Base-by-base conservation (phyloP, 1,140 invertebrate genomes). In the Drosophila ambigua region DNA sequence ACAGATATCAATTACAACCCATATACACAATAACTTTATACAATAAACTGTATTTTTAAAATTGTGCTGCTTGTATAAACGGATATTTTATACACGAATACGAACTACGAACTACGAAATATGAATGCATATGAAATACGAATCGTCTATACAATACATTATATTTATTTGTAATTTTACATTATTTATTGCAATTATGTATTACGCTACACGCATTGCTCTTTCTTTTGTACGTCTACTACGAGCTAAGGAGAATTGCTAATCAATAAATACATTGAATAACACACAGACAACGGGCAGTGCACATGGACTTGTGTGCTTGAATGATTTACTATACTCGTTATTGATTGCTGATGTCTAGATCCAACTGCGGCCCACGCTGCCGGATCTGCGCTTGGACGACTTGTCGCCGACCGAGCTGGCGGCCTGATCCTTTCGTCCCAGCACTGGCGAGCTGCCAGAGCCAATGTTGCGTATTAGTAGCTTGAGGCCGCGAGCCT, bases 381-480 rank as follows among this genome's bases (percentile, higher is more conserved):
- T 92, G 8, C 91, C 91, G 0, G 91, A 92, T 24, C 91, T 68
- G 1, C 90, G 77, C 43, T 92, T 92, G 23, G 57, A 61, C 1
- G 74, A 77, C 43, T 87, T 79, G 11, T 77, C 68, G 49, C 52
- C 39, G 15, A 51, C 23, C 6, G 79, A 72, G 7, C 74, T 53
- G 16, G 72, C 24, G 3, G 57, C 26, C 24, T 50, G 65, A 26
- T 94, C 93, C 91, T 96, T 96, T 79, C 95, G 93, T 8, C 94
- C 94, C 91, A 97, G 92, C 44, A 97, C 95, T 4, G 96, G 96
- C 91, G 96, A 97, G 1, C 95, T 95, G 28, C 95, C 95, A 13
- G 94, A 94, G 28, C 95, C 94, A 92, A 97, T 97, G 84, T 97
- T 97, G 66, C 95, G 93, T 71, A 97, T 95, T 0, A 97, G 91